Conservation (phyloP, 1,140 invertebrate genomes). For the Papilio polyxenes region DNA sequence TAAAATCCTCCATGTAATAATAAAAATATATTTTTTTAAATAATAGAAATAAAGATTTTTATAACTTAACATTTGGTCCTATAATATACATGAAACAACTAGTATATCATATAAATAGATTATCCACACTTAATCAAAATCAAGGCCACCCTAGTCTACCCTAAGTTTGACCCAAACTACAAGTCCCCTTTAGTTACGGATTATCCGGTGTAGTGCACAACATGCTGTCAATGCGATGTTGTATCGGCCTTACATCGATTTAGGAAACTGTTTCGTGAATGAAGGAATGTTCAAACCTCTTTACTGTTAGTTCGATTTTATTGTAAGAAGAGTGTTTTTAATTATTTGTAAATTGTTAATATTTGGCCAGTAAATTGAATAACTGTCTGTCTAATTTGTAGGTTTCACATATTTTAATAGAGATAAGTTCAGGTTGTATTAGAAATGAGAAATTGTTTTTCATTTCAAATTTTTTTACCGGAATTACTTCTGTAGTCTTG, state of each 20-base stretch:
- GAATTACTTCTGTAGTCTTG: no score
- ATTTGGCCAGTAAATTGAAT: no score
- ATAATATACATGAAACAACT: neutral
- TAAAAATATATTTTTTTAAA: neutral
- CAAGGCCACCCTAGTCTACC: conserved; percentile 54
- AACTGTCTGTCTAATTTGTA: no score
- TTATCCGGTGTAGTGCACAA: conserved; percentile 75
- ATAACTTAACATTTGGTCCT: neutral
- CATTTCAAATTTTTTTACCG: no score
- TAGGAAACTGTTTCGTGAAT: conserved; percentile 47
- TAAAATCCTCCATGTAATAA: neutral
- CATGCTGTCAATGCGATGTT: conserved; percentile 66
- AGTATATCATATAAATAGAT: neutral
- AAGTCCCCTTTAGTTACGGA: conserved; percentile 71
- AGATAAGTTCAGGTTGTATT: no score
- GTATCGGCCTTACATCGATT: conserved; percentile 30
- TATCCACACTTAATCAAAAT: conserved; percentile 34
- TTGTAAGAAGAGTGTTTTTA: neutral
- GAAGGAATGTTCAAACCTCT: conserved; percentile 20
- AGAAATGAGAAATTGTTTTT: no score
- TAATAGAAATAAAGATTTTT: neutral
- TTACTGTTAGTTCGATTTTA: neutral
- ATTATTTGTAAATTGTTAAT: neutral
- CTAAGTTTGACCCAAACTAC: conserved; percentile 54
- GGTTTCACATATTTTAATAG: no score